Base-by-base conservation (phyloP, 2,888 invertebrate genomes). In the Chrysolina oricalcia region DNA sequence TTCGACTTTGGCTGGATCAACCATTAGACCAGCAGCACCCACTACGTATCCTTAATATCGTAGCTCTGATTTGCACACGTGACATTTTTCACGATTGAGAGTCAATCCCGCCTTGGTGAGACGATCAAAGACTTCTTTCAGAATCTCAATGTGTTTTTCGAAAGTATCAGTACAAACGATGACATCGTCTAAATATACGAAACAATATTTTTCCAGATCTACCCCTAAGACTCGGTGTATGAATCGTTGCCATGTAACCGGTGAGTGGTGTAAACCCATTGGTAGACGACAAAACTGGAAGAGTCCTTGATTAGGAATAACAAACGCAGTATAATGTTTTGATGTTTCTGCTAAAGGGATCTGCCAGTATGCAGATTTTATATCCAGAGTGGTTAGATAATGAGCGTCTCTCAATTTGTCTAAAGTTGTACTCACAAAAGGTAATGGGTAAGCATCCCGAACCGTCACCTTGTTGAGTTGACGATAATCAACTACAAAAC, bases 401-500 rank as follows among this genome's bases (percentile, higher is more conserved):
- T 53, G 43, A 1, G 77, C 75, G 53, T 78, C 71, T 3, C 76
- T 27, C 5, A 76, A 43, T 27, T 74, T 70, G 43, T 78, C 76
- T 13, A 78, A 46, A 6, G 43, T 74, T 2, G 41, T 21, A 21
- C 27, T 41, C 3, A 77, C 69, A 27, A 40, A 73, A 1, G 77
- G 77, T 1, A 74, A 40, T 1, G 74, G 77, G 21, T 77, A 77
- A 2, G 71, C 62, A 64, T 83, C 80, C 8, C 53, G 62, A 13
- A 50, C 50, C 9, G 50, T 83, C 0, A 81, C 73, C 5, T 66
- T 74, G 65, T 84, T 84, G n/a, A 82, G 62, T 35, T 73, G 63
- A 11, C 79, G 73, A 75, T 73, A 83, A 56, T 84, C 81, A 0
- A 83, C 75, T n/a, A 81, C 81, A 46, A 86, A 79, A 15, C 85